Conservation (phyloP, 2,113 vertebrate genomes). For the Trachemys scripta region DNA sequence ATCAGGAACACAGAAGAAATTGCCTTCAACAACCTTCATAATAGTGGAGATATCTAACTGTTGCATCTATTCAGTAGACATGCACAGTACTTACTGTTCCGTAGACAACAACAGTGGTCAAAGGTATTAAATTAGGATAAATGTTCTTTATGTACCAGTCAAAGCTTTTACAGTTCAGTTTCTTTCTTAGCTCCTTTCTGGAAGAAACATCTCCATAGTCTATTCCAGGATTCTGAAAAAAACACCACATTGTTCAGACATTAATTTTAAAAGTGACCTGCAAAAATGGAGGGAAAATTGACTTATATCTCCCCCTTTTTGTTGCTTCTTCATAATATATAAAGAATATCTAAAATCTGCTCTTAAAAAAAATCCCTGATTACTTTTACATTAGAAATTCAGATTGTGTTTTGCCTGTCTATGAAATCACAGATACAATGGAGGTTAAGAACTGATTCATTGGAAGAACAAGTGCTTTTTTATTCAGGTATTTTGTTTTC, state of each 20-base stretch:
- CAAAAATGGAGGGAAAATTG: background rate
- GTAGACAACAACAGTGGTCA: slow-evolving; percentile 31
- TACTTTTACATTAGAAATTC: background rate
- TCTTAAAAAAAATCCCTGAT: background rate
- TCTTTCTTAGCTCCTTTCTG: slow-evolving; percentile 53
- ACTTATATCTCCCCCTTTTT: background rate
- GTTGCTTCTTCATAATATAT: background rate
- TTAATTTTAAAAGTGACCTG: background rate
- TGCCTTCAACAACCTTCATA: background rate
- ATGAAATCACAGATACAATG: background rate
- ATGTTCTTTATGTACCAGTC: slow-evolving; percentile 74
- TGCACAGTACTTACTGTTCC: slow-evolving; percentile 40
- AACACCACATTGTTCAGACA: background rate
- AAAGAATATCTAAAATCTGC: background rate
- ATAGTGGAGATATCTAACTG: background rate
- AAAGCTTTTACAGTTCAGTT: slow-evolving; percentile 72
- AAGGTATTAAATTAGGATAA: slow-evolving; percentile 52
- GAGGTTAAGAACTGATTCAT: background rate
- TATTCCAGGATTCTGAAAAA: slow-evolving; percentile 59
- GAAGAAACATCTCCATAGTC: slow-evolving; percentile 71
- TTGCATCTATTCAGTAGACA: background rate
- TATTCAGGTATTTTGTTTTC: background rate
- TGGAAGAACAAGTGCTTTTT: background rate
- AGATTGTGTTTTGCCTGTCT: background rate
- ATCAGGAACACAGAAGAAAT: background rate